Conservation (phyloP, 2,888 invertebrate genomes). For the Morpho achilles region DNA sequence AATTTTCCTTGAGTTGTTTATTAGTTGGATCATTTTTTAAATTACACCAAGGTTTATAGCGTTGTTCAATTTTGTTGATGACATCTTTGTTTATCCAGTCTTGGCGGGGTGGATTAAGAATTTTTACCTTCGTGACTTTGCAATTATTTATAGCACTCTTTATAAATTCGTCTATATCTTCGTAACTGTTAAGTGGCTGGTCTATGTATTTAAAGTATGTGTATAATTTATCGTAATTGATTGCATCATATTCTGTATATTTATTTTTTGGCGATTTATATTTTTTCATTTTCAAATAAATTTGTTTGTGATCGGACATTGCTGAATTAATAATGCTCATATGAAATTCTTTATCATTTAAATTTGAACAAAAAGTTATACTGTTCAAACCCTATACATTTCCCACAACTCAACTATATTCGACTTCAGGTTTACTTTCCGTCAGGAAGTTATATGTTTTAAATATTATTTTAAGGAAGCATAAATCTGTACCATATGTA, state of each 20-base stretch:
- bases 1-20: background rate
- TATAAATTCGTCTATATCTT: slow-evolving; percentile 1
- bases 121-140: slow-evolving; percentile 3
- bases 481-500: too few species aligned
- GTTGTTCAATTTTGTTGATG: slow-evolving; percentile 2
- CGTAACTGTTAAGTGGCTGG: background rate
- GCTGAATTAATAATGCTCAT: too few species aligned
- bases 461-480: too few species aligned
- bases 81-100: slow-evolving; percentile 9
- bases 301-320: too few species aligned
- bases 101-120: slow-evolving; percentile 4
- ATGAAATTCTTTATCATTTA: too few species aligned
- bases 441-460: too few species aligned
- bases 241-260: slow-evolving; percentile 6
- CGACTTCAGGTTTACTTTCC: too few species aligned
- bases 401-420: too few species aligned
- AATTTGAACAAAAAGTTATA: too few species aligned
- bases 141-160: background rate
- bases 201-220: background rate
- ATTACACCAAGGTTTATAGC: slow-evolving; percentile 4
- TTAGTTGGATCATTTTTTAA: background rate
- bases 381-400: too few species aligned
- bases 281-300: slow-evolving; percentile 1
- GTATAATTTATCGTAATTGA: slow-evolving; percentile 3
- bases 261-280: background rate